Conservation (phyloP, 2,888 invertebrate genomes). For the Parnassius glacialis region DNA sequence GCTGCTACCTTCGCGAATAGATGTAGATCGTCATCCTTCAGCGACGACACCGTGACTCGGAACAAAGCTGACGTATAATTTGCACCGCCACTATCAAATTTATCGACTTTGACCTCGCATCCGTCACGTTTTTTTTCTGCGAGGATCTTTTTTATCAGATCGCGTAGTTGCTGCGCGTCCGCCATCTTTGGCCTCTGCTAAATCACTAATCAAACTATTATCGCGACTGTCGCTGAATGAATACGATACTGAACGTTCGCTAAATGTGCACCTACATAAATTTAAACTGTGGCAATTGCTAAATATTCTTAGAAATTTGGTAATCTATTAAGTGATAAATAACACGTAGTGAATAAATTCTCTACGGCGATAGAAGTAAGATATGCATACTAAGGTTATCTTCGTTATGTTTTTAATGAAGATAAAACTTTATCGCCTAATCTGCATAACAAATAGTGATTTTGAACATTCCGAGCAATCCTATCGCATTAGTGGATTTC, state of each 20-base stretch:
- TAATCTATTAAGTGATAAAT: no score
- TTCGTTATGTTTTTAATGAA: no score
- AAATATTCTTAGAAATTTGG: no score
- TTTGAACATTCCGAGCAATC: no score
- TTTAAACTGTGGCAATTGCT: no score
- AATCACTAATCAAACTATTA: conserved; percentile 5
- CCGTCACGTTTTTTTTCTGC: conserved; percentile 1
- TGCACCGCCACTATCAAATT: conserved; percentile 37
- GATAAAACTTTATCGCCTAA: no score
- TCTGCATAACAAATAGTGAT: no score
- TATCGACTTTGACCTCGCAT: conserved; percentile 37
- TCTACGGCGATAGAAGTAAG: no score
- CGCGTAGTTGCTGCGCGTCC: conserved; percentile 7
- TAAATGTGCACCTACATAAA: not conserved
- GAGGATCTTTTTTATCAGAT: conserved; percentile 6
- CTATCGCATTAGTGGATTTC: no score
- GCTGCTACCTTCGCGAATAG: conserved; percentile 55
- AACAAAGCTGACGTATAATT: conserved; percentile 28
- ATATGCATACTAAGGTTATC: no score
- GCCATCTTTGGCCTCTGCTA: conserved; percentile 11
- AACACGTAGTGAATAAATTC: no score
- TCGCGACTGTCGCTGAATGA: not conserved
- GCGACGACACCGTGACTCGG: conserved; percentile 12
- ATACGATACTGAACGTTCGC: not conserved
- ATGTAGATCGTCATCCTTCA: conserved; percentile 31